These are phyloP conservation scores for Uloborus diversus DNA, from an alignment of 1,140 invertebrate genomes.

Conservation along the genomic window DNA sequence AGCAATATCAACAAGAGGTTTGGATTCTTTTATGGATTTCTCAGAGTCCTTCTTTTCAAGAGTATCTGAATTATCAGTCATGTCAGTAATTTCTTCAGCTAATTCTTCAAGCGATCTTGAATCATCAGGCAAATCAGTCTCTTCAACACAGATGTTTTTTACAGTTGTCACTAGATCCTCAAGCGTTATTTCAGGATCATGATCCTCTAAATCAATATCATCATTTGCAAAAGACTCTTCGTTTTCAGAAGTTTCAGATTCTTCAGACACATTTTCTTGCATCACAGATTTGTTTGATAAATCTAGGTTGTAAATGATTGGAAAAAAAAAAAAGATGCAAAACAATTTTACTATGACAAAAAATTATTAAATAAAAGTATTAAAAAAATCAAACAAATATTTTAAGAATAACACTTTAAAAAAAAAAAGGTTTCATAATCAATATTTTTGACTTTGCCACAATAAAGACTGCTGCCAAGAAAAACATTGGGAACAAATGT, in stretches of 20 bases:
- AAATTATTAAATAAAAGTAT: too few species aligned
- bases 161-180: constrained; percentile 4
- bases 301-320: background rate
- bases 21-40: background rate
- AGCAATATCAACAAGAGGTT: background rate
- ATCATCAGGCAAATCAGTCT: background rate
- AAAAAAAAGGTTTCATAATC: too few species aligned
- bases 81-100: background rate
- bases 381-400: too few species aligned
- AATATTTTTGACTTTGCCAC: too few species aligned
- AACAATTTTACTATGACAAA: too few species aligned
- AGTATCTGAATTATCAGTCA: background rate
- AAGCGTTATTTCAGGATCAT: constrained; percentile 20
- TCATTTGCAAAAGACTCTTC: background rate
- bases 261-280: constrained; percentile 8
- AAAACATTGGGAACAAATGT: too few species aligned
- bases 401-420: too few species aligned
- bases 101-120: background rate
- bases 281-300: background rate
- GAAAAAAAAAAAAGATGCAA: background rate
- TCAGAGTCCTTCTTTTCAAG: background rate
- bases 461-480: too few species aligned
- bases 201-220: constrained; percentile 25
- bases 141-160: background rate
- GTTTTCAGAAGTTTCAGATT: constrained; percentile 35